Base-by-base conservation (phyloP, 2,888 invertebrate genomes). In the Campoplex nolae region DNA sequence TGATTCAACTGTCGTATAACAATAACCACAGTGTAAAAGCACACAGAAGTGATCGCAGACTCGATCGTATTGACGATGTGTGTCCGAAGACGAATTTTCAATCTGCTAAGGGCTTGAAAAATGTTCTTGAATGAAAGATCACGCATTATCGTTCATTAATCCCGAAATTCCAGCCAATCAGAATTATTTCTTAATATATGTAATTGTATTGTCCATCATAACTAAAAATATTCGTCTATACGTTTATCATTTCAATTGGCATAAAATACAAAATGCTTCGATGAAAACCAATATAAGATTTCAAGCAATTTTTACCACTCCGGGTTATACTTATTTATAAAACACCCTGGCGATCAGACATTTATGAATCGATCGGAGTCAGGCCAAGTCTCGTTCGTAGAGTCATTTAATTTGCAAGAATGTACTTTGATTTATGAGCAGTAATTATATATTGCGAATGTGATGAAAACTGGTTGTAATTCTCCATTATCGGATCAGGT, bases 21-120 rank as follows among this genome's bases (percentile, higher is more conserved):
- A 58, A 58, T 23, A 28, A 58, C 58, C 28, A 58, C 58, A 58
- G 58, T 58, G 58, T 28, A 58, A 58, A 58, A 58, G 58, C 28
- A 28, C 28, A 11, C 1, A 3, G 23, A 23, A 56, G 23, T 23
- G 56, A 56, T 23, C 56, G 23, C 23, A 56, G 7, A 56, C 23
- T 23, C 23, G 23, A 1, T 2, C 56, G 56, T 23, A 23, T 8
- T 56, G 23, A 28, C n/a, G 23, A 28, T 58, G 0, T n/a, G 23
- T 56, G 56, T 56, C 23, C 23, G 56, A 56, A n/a, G 23, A 56
- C 23, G 9, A 58, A 58, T 58, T 58, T 3, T 9, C 58, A 28
- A 58, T 23, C 28, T 9, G 11, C 23, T 28, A n/a, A 23, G 3
- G 58, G 28, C 58, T 23, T 3, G 23, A 28, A 11, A 58, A 11